Conservation (phyloP, 2,113 vertebrate genomes). For the Alouatta palliata region DNA sequence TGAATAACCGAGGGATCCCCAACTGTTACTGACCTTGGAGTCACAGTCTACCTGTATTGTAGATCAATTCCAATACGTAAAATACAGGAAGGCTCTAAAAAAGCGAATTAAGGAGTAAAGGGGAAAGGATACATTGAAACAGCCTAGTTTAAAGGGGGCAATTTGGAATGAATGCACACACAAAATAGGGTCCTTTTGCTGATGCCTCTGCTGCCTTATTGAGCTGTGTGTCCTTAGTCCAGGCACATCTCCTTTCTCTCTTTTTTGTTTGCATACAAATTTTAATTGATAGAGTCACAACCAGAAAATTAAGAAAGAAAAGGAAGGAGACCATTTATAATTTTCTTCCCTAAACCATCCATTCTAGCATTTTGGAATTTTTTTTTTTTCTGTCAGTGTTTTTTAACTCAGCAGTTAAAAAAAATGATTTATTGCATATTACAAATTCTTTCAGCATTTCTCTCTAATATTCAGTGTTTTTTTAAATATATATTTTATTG, state of each 20-base stretch:
- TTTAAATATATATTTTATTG: too few species aligned
- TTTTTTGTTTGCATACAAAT: background rate
- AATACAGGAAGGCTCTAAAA: slow-evolving; percentile 68
- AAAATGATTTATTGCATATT: background rate
- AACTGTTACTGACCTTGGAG: slow-evolving; percentile 62
- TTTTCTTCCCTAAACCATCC: background rate
- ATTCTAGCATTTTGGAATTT: background rate
- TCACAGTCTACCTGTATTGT: slow-evolving; percentile 74
- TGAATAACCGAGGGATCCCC: slow-evolving; percentile 72
- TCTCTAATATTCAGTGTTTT: background rate
- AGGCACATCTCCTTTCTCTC: background rate
- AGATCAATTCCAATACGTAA: slow-evolving; percentile 80
- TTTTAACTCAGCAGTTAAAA: background rate
- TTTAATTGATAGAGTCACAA: background rate
- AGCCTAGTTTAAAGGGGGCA: slow-evolving; percentile 49
- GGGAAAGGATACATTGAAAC: slow-evolving; percentile 47
- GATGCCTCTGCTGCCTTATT: background rate
- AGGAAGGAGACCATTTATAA: background rate
- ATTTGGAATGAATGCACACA: background rate
- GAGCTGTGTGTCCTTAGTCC: background rate
- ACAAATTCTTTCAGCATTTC: background rate
- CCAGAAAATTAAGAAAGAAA: background rate
- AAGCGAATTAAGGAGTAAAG: background rate
- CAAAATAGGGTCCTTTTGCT: background rate
- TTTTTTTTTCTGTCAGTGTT: background rate